phyloP scores from a whole-genome alignment of 2,797 vertebrate genomes.

The Arrhamphus sclerolepis region DNA sequence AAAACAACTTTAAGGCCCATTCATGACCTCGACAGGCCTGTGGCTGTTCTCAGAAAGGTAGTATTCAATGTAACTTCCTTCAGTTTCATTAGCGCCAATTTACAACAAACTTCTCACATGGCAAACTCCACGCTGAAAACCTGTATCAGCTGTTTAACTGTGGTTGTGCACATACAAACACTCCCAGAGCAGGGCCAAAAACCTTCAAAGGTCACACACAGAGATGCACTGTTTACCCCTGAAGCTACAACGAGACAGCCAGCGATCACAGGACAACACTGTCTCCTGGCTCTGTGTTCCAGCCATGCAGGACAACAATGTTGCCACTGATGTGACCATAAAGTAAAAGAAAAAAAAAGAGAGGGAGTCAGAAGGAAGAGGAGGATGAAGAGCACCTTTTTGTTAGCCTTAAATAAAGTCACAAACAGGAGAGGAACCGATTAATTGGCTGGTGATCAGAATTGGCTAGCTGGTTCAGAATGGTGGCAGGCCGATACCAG shows the following conservation, averaged over 20 bases:
- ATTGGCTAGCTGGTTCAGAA: no score
- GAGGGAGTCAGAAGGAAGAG: not conserved
- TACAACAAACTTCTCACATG: no score
- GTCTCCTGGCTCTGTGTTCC: slow-evolving; percentile 40
- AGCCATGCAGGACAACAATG: slow-evolving; percentile 31
- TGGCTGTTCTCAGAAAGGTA: slow-evolving; percentile 27
- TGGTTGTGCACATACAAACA: slow-evolving; percentile 12
- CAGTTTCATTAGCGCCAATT: no score
- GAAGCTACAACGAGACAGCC: slow-evolving; percentile 43
- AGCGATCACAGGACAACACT: slow-evolving; percentile 47
- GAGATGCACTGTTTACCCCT: slow-evolving; percentile 58
- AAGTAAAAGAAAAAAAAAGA: slow-evolving; percentile 16
- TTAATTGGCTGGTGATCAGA: no score
- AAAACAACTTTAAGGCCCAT: slow-evolving; percentile 20
- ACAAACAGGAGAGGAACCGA: not conserved
- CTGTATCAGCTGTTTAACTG: slow-evolving; percentile 17
- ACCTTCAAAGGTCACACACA: slow-evolving; percentile 44
- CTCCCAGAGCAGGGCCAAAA: slow-evolving; percentile 29
- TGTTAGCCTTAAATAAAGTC: slow-evolving; percentile 15
- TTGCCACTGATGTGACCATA: slow-evolving; percentile 29
- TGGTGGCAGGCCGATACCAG: not conserved
- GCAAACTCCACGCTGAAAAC: slow-evolving; percentile 31
- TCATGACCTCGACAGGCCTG: slow-evolving; percentile 33
- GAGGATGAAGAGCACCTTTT: slow-evolving; percentile 7
- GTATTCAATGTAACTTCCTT: not conserved